Evolutionary conservation across 1,140 invertebrate genomes (phyloP), one percentile per base, ranked within the genome.

Genomic region (Bombus confusus): DNA sequence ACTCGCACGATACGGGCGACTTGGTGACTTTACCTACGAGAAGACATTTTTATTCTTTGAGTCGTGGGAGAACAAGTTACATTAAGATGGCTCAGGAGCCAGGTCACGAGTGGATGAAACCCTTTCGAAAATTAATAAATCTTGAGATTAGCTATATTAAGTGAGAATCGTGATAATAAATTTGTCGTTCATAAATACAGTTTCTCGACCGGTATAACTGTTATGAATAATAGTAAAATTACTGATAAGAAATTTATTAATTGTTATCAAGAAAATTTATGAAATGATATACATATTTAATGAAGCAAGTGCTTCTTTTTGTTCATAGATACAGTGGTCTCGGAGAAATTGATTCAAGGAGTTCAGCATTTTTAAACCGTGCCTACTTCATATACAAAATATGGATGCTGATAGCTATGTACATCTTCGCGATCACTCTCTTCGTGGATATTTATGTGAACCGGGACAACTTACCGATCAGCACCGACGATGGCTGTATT

Each of bases 401-500:
- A 76, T 87, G 64, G 34, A 71, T 88, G 28, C 3, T 91, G 10
- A 15, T 13, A 2, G 41, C 41, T n/a, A 87, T 91, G 73, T 37
- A 72, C 39, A 37, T 87, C 47, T 88, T 91, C 9, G 52, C 75
- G 6, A 31, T 84, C 1, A 86, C 85, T 4, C 5, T 91, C 1
- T 75, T 87, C 28, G 76, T 83, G 13, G 90, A 91, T 25, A 79
- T 90, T 34, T 90, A 31, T 25, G 5, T 37, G 59, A 87, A 83
- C 64, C 75, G 86, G n/a, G 83, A 91, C 28, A 78, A 93, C 39
- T 71, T 93, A 39, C 80, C 87, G 47, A 89, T 92, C 39, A 84
- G 91, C 57, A 93, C 91, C 68, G 91, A 93, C 66, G 87, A 90
- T 28, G 91, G 91, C 8, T 93, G 92, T 73, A 86, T 91, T 31